Conservation (phyloP, 2,888 invertebrate species). For the Habrosyne pyritoides region DNA sequence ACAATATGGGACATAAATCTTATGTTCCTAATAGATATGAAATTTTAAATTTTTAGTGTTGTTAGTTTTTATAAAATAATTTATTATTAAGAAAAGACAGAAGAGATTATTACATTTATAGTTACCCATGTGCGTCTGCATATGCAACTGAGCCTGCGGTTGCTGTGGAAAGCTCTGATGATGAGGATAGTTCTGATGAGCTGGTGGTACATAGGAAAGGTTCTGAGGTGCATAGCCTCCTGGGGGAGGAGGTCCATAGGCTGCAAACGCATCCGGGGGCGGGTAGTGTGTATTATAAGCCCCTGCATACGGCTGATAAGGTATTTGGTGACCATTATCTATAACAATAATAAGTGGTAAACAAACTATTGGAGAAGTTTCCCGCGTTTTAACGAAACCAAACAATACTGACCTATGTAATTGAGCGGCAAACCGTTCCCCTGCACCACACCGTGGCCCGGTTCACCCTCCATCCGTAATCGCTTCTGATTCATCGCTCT, state of each 20-base stretch:
- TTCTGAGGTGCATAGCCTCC: constrained; percentile 79
- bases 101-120: constrained; percentile 24
- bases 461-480: constrained; percentile 81
- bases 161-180: constrained; percentile 79
- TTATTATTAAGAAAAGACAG: constrained; percentile 11
- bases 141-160: constrained; percentile 72
- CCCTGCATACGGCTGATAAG: constrained; percentile 78
- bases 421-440: constrained; percentile 81
- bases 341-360: constrained; percentile 38
- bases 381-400: constrained; percentile 29
- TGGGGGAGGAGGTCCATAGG: constrained; percentile 76
- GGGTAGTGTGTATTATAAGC: constrained; percentile 82
- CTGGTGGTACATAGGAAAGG: constrained; percentile 78
- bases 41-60: background rate
- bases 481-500: constrained; percentile 82
- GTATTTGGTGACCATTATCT: constrained; percentile 82
- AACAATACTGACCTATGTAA: constrained; percentile 71
- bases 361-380: constrained; percentile 20
- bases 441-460: constrained; percentile 80
- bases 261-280: constrained; percentile 77
- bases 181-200: constrained; percentile 79
- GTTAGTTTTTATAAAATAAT: background rate
- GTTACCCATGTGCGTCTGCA: constrained; percentile 79
- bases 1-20: too few relatives aligned
- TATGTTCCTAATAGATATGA: too few relatives aligned